Conservation (phyloP, 64 coral and sea anemone species). For the Stylophora pistillata region DNA sequence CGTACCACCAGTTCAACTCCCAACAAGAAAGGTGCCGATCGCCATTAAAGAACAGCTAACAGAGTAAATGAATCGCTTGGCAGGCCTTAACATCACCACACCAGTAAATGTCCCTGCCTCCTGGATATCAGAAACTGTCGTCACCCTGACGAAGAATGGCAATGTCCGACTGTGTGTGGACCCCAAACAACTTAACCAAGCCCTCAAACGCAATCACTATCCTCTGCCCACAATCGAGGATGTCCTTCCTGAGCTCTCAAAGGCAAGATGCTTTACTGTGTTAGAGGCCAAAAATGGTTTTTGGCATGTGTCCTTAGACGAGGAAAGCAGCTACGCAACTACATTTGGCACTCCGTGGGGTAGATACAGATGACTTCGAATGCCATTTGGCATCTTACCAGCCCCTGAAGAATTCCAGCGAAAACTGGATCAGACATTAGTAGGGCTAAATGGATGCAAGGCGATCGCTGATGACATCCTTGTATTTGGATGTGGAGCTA, state of each 20-base stretch:
- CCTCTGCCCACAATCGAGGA: too few relatives aligned
- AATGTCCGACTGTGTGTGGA: slow-evolving; percentile 47
- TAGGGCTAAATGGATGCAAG: slow-evolving; percentile 23
- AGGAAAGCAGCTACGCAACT: too few relatives aligned
- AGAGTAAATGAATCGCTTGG: slow-evolving; percentile 42
- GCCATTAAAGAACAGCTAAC: slow-evolving; percentile 56
- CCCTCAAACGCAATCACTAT: slow-evolving; percentile 22
- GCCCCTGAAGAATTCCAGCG: slow-evolving; percentile 61
- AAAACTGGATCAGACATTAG: slow-evolving; percentile 20
- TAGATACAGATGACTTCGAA: too few relatives aligned
- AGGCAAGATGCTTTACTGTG: too few relatives aligned
- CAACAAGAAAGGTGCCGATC: slow-evolving; percentile 49
- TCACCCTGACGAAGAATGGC: slow-evolving; percentile 19
- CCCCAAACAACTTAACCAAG: slow-evolving; percentile 47
- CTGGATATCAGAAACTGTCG: slow-evolving; percentile 31
- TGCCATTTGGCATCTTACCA: slow-evolving; percentile 53
- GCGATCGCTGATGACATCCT: slow-evolving; percentile 62
- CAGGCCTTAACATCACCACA: slow-evolving; percentile 12
- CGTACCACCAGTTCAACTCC: too few relatives aligned
- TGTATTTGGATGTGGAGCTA: slow-evolving; percentile 39
- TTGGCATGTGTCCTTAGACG: too few relatives aligned
- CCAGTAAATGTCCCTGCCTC: slow-evolving; percentile 56
- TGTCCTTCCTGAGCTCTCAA: too few relatives aligned
- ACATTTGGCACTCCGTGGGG: too few relatives aligned
- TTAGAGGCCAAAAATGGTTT: too few relatives aligned